Conservation (phyloP, 2,797 vertebrate genomes). For the Pteronotus mesoamericanus region DNA sequence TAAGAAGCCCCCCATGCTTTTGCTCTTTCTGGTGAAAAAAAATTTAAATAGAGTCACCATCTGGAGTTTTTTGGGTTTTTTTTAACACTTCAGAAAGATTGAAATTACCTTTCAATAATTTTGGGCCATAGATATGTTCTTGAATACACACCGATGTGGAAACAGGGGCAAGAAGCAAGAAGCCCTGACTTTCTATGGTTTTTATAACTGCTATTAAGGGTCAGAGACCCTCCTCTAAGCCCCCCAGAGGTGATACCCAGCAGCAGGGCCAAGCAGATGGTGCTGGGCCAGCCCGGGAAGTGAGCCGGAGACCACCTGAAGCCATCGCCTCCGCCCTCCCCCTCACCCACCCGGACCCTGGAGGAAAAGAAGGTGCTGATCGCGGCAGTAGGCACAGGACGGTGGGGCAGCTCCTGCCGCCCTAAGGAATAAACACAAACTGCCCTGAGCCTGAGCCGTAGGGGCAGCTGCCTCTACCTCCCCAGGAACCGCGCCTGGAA, state of each 20-base stretch:
- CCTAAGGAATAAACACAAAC: constrained; percentile 29
- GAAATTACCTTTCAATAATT: not conserved
- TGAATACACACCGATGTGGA: not conserved
- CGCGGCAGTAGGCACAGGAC: constrained; percentile 57
- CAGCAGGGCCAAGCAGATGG: not conserved
- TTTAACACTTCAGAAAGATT: not conserved
- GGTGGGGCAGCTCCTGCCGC: constrained; percentile 62
- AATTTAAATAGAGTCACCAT: not conserved
- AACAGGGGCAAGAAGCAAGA: not conserved
- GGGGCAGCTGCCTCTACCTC: constrained; percentile 54
- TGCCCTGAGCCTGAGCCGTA: constrained; percentile 69
- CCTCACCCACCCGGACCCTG: not conserved
- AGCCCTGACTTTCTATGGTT: not conserved
- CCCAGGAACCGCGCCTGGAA: constrained; percentile 31
- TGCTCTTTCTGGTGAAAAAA: not conserved
- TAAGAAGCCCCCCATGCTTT: not conserved
- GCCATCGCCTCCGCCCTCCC: not conserved
- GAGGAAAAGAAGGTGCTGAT: not conserved
- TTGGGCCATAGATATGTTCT: not conserved
- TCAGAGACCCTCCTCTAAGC: not conserved
- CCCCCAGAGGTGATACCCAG: not conserved
- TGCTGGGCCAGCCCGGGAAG: not conserved
- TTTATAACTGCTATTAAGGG: not conserved
- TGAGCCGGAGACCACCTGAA: not conserved
- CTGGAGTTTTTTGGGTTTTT: not conserved